phyloP scores from a whole-genome alignment of 2,888 invertebrate genomes.

The Netelia melanura region DNA sequence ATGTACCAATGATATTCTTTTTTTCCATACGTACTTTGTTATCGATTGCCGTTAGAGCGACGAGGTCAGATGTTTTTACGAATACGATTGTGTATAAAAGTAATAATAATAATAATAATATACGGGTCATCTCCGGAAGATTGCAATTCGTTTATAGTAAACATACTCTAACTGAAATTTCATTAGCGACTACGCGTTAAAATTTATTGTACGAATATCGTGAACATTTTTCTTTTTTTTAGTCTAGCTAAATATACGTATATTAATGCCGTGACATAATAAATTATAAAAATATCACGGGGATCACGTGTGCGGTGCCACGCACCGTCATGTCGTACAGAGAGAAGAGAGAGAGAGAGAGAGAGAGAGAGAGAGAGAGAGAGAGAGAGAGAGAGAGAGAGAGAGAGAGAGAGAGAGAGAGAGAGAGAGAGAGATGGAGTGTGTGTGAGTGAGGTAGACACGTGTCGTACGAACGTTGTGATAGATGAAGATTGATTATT shows the following conservation, averaged over 20 bases:
- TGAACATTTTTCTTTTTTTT: slow-evolving; percentile 6
- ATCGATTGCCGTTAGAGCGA: not conserved
- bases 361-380: not conserved
- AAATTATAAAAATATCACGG: slow-evolving; percentile 28
- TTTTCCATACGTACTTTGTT: not conserved
- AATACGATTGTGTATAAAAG: not conserved
- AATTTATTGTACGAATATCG: slow-evolving; percentile 1
- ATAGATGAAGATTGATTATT: slow-evolving; percentile 59
- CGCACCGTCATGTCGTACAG: slow-evolving; percentile 5
- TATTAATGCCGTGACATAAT: slow-evolving; percentile 11
- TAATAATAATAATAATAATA: no score
- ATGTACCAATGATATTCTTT: not conserved
- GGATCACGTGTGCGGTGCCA: slow-evolving; percentile 1
- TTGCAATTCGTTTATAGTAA: not conserved
- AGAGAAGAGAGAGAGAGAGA: slow-evolving; percentile 11
- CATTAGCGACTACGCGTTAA: slow-evolving; percentile 35
- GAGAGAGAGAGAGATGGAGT: not conserved
- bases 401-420: slow-evolving; percentile 8
- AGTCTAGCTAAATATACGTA: slow-evolving; percentile 9
- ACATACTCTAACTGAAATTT: slow-evolving; percentile 1
- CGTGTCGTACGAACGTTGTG: slow-evolving; percentile 22
- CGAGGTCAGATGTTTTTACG: not conserved
- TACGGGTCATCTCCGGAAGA: not conserved
- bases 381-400: not conserved
- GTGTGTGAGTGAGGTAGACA: slow-evolving; percentile 1